These are phyloP conservation scores for Microchirus variegatus DNA, from an alignment of 2,797 vertebrate genomes.

Conservation along the genomic window DNA sequence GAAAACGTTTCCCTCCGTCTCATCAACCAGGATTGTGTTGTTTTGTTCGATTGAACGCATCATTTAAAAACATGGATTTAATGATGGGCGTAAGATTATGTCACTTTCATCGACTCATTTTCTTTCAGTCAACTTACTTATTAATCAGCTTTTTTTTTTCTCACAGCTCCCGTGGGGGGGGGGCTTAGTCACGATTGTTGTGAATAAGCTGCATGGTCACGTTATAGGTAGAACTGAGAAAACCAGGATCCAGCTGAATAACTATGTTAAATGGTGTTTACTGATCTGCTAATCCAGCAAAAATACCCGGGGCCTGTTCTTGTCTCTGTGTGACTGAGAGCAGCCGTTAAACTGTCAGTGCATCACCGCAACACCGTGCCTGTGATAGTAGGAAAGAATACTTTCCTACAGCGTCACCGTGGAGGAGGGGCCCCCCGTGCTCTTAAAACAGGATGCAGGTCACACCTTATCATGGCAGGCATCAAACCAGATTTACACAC, in stretches of 20 bases:
- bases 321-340: constrained; percentile 11
- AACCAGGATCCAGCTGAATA: background rate
- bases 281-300: constrained; percentile 14
- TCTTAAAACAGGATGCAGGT: constrained; percentile 71
- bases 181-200: background rate
- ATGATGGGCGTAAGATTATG: no score
- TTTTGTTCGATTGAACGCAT: no score
- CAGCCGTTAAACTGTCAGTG: constrained; percentile 59
- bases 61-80: no score
- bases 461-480: constrained; percentile 42
- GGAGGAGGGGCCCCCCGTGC: constrained; percentile 36
- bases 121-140: background rate
- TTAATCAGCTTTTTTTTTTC: background rate
- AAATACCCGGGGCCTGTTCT: constrained; percentile 35
- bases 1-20: no score
- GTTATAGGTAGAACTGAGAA: background rate
- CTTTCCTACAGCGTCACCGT: constrained; percentile 49
- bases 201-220: background rate
- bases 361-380: constrained; percentile 33
- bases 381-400: constrained; percentile 37
- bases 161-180: background rate
- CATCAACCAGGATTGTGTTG: no score
- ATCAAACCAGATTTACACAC: constrained; percentile 47
- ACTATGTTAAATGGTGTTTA: constrained; percentile 1
- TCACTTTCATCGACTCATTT: no score